Base-by-base conservation (phyloP, 2,888 invertebrate species). In the Teleiodes luculella region DNA sequence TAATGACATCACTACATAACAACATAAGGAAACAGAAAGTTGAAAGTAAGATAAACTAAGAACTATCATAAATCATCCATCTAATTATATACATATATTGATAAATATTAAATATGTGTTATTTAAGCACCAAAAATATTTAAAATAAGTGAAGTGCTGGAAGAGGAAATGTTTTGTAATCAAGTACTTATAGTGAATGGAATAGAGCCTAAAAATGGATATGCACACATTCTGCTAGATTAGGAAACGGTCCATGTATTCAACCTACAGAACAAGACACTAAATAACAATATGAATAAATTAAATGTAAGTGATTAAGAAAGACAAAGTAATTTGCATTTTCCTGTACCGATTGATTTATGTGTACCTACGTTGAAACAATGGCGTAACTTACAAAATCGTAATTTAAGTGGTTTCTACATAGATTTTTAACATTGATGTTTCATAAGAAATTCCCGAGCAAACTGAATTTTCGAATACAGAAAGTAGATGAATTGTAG, bases 241-340 rank as follows among this genome's bases (percentile, higher is more conserved):
- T 24, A 24, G 24, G 24, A 24, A 24, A 24, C 6, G 24, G 3
- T 24, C 24, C 24, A 4, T 16, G 37, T 37, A 31, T 33, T 33
- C 7, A 18, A 49, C 35, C 35, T 35, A 37, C 30, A 51, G 20
- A 24, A 10, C 30, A 39, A 33, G 20, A 39, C 35, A 33, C 24
- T 43, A 28, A n/a, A n/a, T 43, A 24, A 24, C 28, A n/a, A 43
- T 43, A 43, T 43, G 28, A 43, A 49, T 50, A 66, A 65, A 43
- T 43, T 43, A 43, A 24, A 20, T 43, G 68, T 71, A 63, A 65
- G 68, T 64, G 68, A 70, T 60, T 63, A 46, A 64, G 64, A 58
- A 55, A 57, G 62, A 53, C 63, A 60, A 59, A 63, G 62, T 65
- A 57, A 78, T 77, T 79, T 70, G 68, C 74, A 76, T 78, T 72